A percentile compares a stretch with the other conserved stretches of the same genome.
These are phyloP conservation scores for Saguinus imperator DNA, from an alignment of 2,113 vertebrate genomes.

Conservation along the genomic window DNA sequence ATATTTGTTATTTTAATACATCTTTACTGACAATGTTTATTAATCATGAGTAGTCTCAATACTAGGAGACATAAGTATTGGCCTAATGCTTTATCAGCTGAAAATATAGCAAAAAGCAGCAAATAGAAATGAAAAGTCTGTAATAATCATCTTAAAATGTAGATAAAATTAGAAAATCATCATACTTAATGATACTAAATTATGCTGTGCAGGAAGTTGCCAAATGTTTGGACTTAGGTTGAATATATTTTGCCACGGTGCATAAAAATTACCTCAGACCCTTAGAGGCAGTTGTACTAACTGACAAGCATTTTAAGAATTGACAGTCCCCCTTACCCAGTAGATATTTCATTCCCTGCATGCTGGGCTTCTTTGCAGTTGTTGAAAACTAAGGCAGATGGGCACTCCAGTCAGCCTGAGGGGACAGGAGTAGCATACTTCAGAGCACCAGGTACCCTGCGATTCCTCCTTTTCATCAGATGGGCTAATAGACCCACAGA, in stretches of 20 bases:
- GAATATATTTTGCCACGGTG: constrained; percentile 49
- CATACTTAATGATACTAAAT: constrained; percentile 23
- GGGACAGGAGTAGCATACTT: constrained; percentile 75
- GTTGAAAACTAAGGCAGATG: constrained; percentile 80
- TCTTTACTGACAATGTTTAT: neutral
- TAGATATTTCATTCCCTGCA: constrained; percentile 68
- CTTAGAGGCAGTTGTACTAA: constrained; percentile 60
- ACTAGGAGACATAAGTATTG: neutral
- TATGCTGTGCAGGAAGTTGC: constrained; percentile 26
- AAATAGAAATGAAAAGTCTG: neutral
- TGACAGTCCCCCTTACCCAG: constrained; percentile 73
- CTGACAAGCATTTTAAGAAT: constrained; percentile 75
- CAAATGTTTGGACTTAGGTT: constrained; percentile 50
- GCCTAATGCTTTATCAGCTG: neutral
- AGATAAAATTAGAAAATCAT: constrained; percentile 41
- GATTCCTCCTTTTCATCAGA: constrained; percentile 76
- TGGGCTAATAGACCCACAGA: neutral
- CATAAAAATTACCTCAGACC: constrained; percentile 67
- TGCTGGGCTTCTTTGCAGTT: constrained; percentile 67
- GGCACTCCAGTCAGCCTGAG: constrained; percentile 82
- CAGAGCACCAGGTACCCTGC: constrained; percentile 65
- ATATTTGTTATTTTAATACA: neutral
- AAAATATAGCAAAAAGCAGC: constrained; percentile 11
- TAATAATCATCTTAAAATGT: constrained; percentile 28
- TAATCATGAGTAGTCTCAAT: neutral